Evolutionary conservation across 1,140 invertebrate species (phyloP), one percentile per base, ranked within the genome.

Genomic region (Nautilus pompilius): DNA sequence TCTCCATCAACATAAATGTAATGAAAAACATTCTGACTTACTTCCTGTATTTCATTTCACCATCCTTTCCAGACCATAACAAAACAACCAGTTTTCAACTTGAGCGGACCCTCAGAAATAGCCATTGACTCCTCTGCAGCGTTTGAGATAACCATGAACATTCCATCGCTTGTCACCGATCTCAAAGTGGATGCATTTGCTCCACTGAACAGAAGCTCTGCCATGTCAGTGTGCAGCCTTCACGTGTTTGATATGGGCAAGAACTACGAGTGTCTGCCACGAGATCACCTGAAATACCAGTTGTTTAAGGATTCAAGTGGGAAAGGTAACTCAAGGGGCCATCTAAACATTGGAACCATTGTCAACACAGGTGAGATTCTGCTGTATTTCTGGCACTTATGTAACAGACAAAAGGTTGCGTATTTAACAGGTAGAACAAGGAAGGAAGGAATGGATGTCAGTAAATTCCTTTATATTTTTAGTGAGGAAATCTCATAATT

Each of bases 171-270:
- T 0, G 60, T 62, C 0, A 67, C 60, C 17, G 28, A 46, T 15
- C n/a, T 78, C 22, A 69, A 28, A 20, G 60, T 79, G 51, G 70
- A 74, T 32, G 67, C 67, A 5, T 76, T 74, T 56, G 67, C 76
- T 6, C 75, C 78, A 1, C 30, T 80, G 41, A 76, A 79, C 61
- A 69, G 54, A 8, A 68, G 70, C 4, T 67, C 71, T 32, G 70
- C 73, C 6, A 75, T 79, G 70, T 73, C 74, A 34, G 65, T 80
- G n/a, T 81, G 79, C 45, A 67, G 58, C 20, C 65, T 75, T 4
- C 55, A 62, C 55, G 58, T 73, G 10, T 58, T 60, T 13, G 63
- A 62, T 29, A 60, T 70, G 3, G 73, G 69, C 13, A 45, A 57
- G 5, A 74, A 75, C 57, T 79, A 76, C 56, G 22, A 57, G 2